phyloP scores from a whole-genome alignment of 2,888 invertebrate species.

The Polydrusus pterygomalis region DNA sequence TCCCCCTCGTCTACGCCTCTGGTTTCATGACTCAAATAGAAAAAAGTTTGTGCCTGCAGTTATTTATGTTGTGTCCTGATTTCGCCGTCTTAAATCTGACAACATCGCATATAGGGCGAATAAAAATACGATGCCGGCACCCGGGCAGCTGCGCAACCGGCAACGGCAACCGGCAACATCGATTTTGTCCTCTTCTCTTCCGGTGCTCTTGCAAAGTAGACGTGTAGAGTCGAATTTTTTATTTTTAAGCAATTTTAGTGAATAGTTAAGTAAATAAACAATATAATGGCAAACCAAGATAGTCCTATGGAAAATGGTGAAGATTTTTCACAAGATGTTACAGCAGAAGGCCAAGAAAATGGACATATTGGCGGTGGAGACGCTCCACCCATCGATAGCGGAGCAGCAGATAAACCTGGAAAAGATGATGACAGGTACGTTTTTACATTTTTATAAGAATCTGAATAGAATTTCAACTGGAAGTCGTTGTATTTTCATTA shows the following conservation, averaged over 20 bases:
- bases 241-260: slow-evolving; percentile 44
- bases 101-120: background rate
- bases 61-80: too few species aligned
- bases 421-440: slow-evolving; percentile 88
- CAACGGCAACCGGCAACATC: slow-evolving; percentile 18
- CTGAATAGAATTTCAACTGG: slow-evolving; percentile 1
- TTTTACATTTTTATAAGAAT: slow-evolving; percentile 6
- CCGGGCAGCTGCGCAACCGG: background rate
- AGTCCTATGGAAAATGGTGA: slow-evolving; percentile 85
- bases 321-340: slow-evolving; percentile 85
- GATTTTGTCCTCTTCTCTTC: slow-evolving; percentile 64
- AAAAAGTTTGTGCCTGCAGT: too few species aligned
- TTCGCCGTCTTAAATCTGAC: background rate
- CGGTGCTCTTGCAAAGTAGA: slow-evolving; percentile 65
- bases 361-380: slow-evolving; percentile 77
- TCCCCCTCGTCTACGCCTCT: too few species aligned
- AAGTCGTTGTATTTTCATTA: background rate
- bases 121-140: too few species aligned
- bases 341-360: slow-evolving; percentile 76
- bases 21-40: too few species aligned
- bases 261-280: slow-evolving; percentile 49
- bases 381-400: slow-evolving; percentile 80
- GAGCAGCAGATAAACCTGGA: slow-evolving; percentile 84
- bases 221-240: slow-evolving; percentile 61
- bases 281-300: slow-evolving; percentile 77